Conservation (phyloP, 2,113 vertebrate species). For the Psettodes erumei region DNA sequence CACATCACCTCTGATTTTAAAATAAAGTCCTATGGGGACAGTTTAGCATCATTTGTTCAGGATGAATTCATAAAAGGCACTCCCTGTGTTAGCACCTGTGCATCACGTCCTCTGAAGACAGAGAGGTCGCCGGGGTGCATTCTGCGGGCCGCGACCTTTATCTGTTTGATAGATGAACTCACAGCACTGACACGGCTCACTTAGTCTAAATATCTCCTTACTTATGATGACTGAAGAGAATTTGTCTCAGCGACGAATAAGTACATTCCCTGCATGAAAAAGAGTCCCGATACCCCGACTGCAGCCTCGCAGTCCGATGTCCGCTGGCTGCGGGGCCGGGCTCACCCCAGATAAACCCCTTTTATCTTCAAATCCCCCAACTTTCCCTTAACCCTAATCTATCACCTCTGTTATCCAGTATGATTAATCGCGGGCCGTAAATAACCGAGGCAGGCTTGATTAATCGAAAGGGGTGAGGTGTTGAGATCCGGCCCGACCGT, state of each 20-base stretch:
- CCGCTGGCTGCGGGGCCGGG: conserved; percentile 20
- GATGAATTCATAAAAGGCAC: conserved; percentile 62
- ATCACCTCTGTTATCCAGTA: conserved; percentile 74
- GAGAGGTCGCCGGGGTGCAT: conserved; percentile 25
- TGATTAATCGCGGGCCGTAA: conserved; percentile 85
- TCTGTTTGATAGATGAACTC: conserved; percentile 25
- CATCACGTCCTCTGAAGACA: conserved; percentile 13
- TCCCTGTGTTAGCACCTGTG: conserved; percentile 55
- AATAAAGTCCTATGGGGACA: conserved; percentile 57
- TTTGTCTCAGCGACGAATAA: conserved; percentile 18
- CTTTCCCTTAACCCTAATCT: conserved; percentile 85
- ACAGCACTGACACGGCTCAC: conserved; percentile 13
- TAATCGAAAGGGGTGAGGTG: conserved; percentile 78
- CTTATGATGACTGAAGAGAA: conserved; percentile 35
- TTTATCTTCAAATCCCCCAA: conserved; percentile 69
- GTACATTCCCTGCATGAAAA: background rate
- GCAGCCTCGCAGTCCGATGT: conserved; percentile 30
- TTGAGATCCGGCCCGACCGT: conserved; percentile 78
- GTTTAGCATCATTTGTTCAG: conserved; percentile 73
- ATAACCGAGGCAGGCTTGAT: conserved; percentile 83
- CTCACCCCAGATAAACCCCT: conserved; percentile 50
- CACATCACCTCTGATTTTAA: conserved; percentile 71
- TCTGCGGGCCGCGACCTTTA: conserved; percentile 31
- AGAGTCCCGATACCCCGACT: conserved; percentile 11
- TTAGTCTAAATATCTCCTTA: conserved; percentile 37